Conservation (phyloP, 2,797 vertebrate genomes). For the Galagoides demidoff region DNA sequence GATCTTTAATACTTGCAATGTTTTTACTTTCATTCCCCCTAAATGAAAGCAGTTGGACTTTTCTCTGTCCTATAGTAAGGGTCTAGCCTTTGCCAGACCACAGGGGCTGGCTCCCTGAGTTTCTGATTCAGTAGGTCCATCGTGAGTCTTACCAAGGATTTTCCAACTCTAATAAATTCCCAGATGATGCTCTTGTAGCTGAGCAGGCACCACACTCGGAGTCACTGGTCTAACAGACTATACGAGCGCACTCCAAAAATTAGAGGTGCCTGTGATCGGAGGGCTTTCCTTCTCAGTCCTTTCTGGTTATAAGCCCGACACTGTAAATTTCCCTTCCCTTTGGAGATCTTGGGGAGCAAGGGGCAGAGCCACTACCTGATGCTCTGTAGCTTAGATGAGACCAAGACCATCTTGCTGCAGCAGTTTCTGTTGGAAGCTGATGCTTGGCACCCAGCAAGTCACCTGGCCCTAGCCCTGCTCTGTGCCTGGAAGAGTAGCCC, state of each 20-base stretch:
- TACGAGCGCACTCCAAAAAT: rapidly evolving
- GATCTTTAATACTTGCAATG: background rate
- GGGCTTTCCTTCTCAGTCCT: too few species aligned
- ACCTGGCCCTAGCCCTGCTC: slow-evolving; percentile 49
- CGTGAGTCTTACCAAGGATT: background rate
- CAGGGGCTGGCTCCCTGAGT: background rate
- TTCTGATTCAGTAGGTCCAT: background rate
- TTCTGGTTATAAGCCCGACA: background rate
- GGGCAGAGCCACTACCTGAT: slow-evolving; percentile 46
- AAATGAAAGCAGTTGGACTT: background rate
- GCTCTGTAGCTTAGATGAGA: slow-evolving; percentile 79
- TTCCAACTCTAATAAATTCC: too few species aligned
- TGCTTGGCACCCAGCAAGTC: slow-evolving; percentile 72
- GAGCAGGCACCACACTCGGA: background rate
- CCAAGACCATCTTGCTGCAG: slow-evolving; percentile 77
- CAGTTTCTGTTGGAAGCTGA: slow-evolving; percentile 82
- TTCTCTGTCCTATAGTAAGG: background rate
- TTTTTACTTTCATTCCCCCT: background rate
- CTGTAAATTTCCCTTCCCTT: background rate
- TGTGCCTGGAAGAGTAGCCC: slow-evolving; percentile 76
- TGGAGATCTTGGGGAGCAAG: background rate
- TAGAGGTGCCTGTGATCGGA: background rate
- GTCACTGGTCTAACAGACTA: background rate
- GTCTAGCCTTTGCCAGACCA: background rate
- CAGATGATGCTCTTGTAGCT: background rate